A percentile compares a stretch with the other conserved stretches of the same genome.
Evolutionary conservation across 2,797 vertebrate genomes (phyloP).

Genomic region (Falco novaeseelandiae): DNA sequence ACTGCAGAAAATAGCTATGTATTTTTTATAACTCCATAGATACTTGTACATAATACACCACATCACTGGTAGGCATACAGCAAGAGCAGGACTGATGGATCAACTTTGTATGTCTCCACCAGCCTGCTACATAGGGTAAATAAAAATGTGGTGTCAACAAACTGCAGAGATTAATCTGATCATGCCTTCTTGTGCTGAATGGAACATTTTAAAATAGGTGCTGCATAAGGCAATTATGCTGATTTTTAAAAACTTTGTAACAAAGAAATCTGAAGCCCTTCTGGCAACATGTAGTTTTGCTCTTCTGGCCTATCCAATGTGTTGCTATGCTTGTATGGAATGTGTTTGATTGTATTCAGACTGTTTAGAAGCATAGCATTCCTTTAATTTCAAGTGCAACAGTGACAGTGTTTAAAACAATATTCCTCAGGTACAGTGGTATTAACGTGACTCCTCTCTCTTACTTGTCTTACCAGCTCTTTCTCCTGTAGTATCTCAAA

Average conservation of each 20-base stretch:
- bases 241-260: slow-evolving; percentile 58
- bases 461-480: background rate
- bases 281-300: slow-evolving; percentile 25
- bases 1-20: background rate
- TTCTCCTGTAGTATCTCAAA: background rate
- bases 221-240: slow-evolving; percentile 68
- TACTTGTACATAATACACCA: background rate
- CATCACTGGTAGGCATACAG: background rate
- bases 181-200: slow-evolving; percentile 46
- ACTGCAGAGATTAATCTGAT: slow-evolving; percentile 56
- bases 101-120: background rate
- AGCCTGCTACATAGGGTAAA: slow-evolving; percentile 45
- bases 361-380: background rate
- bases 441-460: slow-evolving; percentile 29
- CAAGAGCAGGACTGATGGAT: background rate
- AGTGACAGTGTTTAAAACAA: slow-evolving; percentile 9
- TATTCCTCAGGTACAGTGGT: slow-evolving; percentile 25
- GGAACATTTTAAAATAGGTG: slow-evolving; percentile 65
- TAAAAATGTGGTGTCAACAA: slow-evolving; percentile 60
- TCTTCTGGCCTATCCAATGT: background rate
- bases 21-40: background rate
- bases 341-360: slow-evolving; percentile 9
- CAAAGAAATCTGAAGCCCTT: slow-evolving; percentile 41
- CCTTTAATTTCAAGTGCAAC: slow-evolving; percentile 6
- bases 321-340: slow-evolving; percentile 38